phyloP scores from a whole-genome alignment of 2,113 vertebrate species.

The Todiramphus saurophagus region DNA sequence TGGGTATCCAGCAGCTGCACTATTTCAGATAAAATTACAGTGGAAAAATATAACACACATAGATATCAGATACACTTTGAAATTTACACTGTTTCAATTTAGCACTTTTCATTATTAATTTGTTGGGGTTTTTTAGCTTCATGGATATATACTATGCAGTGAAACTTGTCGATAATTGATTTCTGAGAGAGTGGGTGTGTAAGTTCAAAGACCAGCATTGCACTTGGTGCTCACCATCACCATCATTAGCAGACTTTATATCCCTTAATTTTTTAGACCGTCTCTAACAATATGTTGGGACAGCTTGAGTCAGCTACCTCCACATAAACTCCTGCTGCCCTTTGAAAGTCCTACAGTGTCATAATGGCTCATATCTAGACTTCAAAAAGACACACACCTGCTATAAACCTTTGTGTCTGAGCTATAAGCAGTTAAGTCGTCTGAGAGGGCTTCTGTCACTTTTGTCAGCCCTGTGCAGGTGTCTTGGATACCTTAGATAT shows the following conservation, averaged over 20 bases:
- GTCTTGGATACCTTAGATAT: neutral
- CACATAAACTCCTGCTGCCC: neutral
- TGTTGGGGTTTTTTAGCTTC: neutral
- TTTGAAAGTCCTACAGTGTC: neutral
- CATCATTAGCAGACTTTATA: neutral
- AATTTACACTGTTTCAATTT: neutral
- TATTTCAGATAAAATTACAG: neutral
- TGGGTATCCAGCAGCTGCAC: neutral
- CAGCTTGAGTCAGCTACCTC: neutral
- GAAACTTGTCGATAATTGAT: neutral
- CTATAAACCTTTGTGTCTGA: neutral
- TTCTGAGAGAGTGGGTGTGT: neutral
- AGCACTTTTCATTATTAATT: neutral
- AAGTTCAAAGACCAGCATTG: neutral
- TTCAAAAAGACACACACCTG: neutral
- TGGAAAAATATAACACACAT: neutral
- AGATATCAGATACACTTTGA: neutral
- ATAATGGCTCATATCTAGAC: neutral
- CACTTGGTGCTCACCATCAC: neutral
- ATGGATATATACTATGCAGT: neutral
- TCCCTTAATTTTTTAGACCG: neutral
- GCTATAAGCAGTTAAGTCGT: neutral
- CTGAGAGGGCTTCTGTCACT: neutral
- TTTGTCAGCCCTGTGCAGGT: neutral
- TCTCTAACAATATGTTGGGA: neutral